A percentile compares a stretch with the other conserved stretches of the same genome.
These are phyloP conservation scores for Morus bassanus DNA, from an alignment of 2,797 vertebrate species.

Conservation along the genomic window DNA sequence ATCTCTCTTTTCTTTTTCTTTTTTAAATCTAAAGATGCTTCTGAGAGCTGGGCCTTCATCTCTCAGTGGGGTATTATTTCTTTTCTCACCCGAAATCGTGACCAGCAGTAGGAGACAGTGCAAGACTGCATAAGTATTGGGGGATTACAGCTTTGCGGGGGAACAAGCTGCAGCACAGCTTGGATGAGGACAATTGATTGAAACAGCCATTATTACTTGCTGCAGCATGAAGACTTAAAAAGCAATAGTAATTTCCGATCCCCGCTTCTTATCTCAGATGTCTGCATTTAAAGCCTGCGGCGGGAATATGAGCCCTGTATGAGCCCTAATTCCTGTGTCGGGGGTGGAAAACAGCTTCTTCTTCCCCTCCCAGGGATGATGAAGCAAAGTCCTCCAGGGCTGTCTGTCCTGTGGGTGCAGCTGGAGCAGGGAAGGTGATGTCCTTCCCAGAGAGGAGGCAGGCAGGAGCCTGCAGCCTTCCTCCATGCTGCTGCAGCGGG, in stretches of 20 bases:
- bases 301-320: neutral
- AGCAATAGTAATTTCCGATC: neutral
- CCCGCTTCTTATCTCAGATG: neutral
- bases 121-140: neutral
- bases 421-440: fast-evolving
- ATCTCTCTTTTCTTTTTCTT: neutral
- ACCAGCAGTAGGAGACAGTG: neutral
- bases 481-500: neutral
- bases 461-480: neutral
- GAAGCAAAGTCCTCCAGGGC: neutral
- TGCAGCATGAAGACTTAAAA: neutral
- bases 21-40: neutral
- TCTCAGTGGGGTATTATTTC: neutral
- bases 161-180: neutral
- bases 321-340: neutral
- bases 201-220: neutral
- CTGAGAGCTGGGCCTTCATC: neutral
- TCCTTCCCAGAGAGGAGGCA: neutral
- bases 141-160: neutral
- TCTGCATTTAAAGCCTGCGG: fast-evolving
- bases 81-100: neutral
- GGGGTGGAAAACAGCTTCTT: neutral
- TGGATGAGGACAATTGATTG: neutral
- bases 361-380: neutral
- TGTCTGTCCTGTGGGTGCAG: neutral